These are phyloP conservation scores for Phenganax marumi DNA, from an alignment of 92 coral and sea anemone genomes.

Conservation along the genomic window DNA sequence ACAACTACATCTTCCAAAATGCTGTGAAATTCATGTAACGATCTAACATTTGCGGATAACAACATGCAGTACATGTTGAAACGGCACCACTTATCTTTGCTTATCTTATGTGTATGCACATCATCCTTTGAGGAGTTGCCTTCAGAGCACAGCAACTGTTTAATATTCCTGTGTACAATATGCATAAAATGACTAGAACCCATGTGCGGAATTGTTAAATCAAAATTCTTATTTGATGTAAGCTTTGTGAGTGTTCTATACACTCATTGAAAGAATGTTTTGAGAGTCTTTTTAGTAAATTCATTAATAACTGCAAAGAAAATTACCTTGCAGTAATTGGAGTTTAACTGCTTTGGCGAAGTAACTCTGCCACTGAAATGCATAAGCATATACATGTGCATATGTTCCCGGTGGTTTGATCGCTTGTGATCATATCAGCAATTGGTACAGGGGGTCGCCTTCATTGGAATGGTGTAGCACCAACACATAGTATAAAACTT, in stretches of 20 bases:
- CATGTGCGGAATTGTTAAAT: slow-evolving; percentile 42
- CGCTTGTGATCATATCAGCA: slow-evolving; percentile 49
- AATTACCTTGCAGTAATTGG: slow-evolving; percentile 45
- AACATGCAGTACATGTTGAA: slow-evolving; percentile 43
- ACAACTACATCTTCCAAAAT: slow-evolving; percentile 29
- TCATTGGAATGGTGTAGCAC: slow-evolving; percentile 38
- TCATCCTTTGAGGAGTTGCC: slow-evolving; percentile 6
- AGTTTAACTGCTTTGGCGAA: slow-evolving; percentile 42
- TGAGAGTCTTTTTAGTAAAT: slow-evolving; percentile 48
- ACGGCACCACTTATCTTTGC: neutral
- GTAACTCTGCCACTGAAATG: slow-evolving; percentile 1
- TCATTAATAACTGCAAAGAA: slow-evolving; percentile 46
- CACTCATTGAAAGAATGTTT: slow-evolving; percentile 32
- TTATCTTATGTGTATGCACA: neutral
- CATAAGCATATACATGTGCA: slow-evolving; percentile 38
- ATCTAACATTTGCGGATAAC: slow-evolving; percentile 35
- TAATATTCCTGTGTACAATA: slow-evolving; percentile 17
- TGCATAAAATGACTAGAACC: slow-evolving; percentile 54
- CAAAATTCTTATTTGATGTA: neutral
- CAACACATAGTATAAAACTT: slow-evolving; percentile 51
- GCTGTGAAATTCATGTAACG: slow-evolving; percentile 25
- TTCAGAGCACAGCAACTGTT: neutral
- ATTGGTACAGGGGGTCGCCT: slow-evolving; percentile 46
- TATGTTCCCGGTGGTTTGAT: slow-evolving; percentile 48
- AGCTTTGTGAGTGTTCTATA: slow-evolving; percentile 1